These are phyloP conservation scores for Arbacia lixula DNA, from an alignment of 53 echinoderm and acorn worm genomes.

Conservation along the genomic window DNA sequence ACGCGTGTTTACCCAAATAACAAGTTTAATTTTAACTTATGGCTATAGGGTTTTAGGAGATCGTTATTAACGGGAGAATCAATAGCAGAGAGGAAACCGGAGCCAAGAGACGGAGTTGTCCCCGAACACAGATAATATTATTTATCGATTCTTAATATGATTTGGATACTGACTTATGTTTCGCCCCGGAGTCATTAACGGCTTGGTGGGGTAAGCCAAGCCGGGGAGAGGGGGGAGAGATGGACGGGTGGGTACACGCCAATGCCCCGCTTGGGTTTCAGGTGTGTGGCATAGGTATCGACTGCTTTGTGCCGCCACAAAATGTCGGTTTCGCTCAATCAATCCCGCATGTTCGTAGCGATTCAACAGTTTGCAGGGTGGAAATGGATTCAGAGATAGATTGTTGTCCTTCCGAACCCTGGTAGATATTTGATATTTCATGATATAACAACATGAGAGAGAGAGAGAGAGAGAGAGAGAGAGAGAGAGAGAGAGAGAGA, in stretches of 20 bases:
- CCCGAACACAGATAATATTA: conserved; percentile 47
- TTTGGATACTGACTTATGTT: conserved; percentile 56
- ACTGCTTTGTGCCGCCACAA: too few species aligned
- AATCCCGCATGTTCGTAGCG: too few species aligned
- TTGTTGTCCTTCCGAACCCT: too few species aligned
- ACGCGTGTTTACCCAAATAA: conserved; percentile 39
- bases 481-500: background rate
- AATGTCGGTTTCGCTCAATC: too few species aligned
- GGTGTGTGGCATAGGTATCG: too few species aligned
- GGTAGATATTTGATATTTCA: too few species aligned
- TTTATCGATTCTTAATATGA: conserved; percentile 48
- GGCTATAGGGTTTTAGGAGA: conserved; percentile 23
- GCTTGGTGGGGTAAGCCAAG: conserved; percentile 21
- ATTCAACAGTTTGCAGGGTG: too few species aligned
- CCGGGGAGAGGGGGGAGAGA: background rate
- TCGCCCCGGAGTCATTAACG: conserved; percentile 27
- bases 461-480: background rate
- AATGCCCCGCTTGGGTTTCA: background rate
- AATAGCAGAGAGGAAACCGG: conserved; percentile 5
- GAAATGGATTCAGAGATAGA: too few species aligned
- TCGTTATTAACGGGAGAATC: conserved; percentile 41
- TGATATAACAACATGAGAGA: too few species aligned
- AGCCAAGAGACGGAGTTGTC: conserved; percentile 15
- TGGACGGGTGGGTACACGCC: too few species aligned
- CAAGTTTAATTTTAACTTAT: conserved; percentile 34